phyloP scores from a whole-genome alignment of 37 sponge, comb jelly and placozoan genomes.

The Beroe ovata region DNA sequence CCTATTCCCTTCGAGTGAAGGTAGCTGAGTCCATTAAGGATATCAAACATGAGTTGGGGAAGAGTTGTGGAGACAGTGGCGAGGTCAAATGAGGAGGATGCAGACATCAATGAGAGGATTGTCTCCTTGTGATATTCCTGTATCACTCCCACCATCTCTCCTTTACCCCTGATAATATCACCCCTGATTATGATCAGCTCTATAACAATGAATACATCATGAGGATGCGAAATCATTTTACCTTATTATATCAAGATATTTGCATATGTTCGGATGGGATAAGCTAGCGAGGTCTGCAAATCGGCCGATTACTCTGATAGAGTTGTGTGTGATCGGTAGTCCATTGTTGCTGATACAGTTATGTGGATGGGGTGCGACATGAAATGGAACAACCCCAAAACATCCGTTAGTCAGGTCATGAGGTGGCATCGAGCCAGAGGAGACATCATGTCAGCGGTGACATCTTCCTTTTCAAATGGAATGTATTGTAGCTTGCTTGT shows the following conservation, averaged over 20 bases:
- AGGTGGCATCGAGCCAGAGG: background rate
- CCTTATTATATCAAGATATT: constrained; percentile 80
- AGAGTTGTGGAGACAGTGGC: background rate
- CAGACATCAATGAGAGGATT: background rate
- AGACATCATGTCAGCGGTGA: no score
- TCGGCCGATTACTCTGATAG: constrained; percentile 81
- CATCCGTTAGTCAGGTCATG: constrained; percentile 23
- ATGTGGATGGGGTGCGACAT: constrained; percentile 73
- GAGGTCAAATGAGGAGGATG: background rate
- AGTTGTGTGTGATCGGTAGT: constrained; percentile 87
- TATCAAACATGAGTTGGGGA: background rate
- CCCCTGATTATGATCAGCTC: no score
- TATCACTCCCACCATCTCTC: constrained; percentile 19
- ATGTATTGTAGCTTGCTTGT: no score
- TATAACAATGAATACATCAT: no score
- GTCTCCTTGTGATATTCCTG: constrained; percentile 29
- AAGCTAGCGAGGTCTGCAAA: constrained; percentile 72
- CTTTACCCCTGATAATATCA: constrained; percentile 18
- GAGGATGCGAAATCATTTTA: no score
- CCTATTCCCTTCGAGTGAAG: constrained; percentile 35
- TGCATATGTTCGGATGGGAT: constrained; percentile 76
- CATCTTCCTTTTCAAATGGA: no score
- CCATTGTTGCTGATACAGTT: constrained; percentile 86
- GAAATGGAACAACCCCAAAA: constrained; percentile 81
- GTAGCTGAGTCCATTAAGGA: background rate